phyloP scores from a whole-genome alignment of 2,113 vertebrate species.

The Pterocles gutturalis region DNA sequence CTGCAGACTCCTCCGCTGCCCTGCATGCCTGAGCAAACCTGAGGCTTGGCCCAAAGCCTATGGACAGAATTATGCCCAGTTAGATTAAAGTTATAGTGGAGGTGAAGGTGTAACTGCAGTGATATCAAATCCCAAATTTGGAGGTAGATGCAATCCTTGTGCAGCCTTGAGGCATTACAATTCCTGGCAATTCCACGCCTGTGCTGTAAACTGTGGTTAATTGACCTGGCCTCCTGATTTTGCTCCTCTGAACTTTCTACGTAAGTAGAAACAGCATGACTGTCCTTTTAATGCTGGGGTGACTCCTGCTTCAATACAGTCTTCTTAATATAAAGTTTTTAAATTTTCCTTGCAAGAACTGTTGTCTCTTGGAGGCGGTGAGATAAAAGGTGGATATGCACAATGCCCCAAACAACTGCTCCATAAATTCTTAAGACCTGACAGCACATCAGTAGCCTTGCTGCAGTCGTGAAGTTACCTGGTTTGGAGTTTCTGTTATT shows the following conservation, averaged over 20 bases:
- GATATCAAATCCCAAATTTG: not conserved
- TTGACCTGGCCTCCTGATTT: not conserved
- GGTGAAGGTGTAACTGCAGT: not conserved
- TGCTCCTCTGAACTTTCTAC: not conserved
- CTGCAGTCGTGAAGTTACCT: not conserved
- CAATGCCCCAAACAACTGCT: not conserved
- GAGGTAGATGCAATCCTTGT: not conserved
- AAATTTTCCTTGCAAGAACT: not conserved
- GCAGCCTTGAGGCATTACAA: not conserved
- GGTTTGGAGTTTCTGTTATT: not conserved
- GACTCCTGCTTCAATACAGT: not conserved
- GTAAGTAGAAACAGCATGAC: not conserved
- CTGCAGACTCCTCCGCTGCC: not conserved
- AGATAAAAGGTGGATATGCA: not conserved
- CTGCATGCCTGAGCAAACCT: not conserved
- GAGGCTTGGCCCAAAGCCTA: not conserved
- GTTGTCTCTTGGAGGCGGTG: not conserved
- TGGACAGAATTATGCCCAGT: not conserved
- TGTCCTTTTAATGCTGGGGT: not conserved
- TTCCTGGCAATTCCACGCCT: rapidly evolving
- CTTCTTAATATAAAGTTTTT: not conserved
- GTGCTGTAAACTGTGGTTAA: not conserved
- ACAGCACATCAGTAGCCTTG: not conserved
- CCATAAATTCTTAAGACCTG: not conserved
- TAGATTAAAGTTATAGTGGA: not conserved